Evolutionary conservation across 2,113 vertebrate species (phyloP), one percentile per base, ranked within the genome.

Genomic region (Xenopus laevis): DNA sequence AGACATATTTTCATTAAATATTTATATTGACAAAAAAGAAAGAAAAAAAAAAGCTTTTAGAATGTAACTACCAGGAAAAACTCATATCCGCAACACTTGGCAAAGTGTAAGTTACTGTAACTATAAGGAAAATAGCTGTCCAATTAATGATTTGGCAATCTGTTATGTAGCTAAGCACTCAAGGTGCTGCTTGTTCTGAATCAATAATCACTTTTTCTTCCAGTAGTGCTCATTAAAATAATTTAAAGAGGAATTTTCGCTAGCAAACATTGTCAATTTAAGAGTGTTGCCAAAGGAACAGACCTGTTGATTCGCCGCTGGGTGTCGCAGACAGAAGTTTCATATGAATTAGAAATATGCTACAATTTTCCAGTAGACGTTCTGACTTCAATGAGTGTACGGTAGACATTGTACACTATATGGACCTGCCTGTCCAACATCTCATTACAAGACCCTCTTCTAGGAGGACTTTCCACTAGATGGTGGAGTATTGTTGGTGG

Each of bases 1-100:
- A 69, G 27, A 44, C 45, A 64, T 68, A 69, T 69, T 69, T 69
- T 69, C 66, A 76, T 76, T 63, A 76, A 76, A 69, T 76, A 76
- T 69, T 76, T 60, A 76, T 53, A 61, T 76, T 76, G 53, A 55
- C 68, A 63, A 76, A 76, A 62, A 76, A 69, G 23, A 40, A 20
- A 68, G 45, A 75, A 61, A 75, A 46, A 75, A 69, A 62, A 40
- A 58, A 57, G 66, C 66, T 63, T 76, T 3, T 11, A 47, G 40
- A 66, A 57, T 27, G n/a, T 65, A 23, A 17, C 33, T 58, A 65
- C 13, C 33, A 46, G 60, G 52, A 27, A 57, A 67, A 20, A 67
- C 65, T 15, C 46, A 45, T 67, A 67, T 18, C 52, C 57, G 46
- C 23, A 69, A 55, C 20, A 55, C 17, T 18, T 58, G 30, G 52